phyloP scores from a whole-genome alignment of 2,113 vertebrate species.

The Vanacampus margaritifer region DNA sequence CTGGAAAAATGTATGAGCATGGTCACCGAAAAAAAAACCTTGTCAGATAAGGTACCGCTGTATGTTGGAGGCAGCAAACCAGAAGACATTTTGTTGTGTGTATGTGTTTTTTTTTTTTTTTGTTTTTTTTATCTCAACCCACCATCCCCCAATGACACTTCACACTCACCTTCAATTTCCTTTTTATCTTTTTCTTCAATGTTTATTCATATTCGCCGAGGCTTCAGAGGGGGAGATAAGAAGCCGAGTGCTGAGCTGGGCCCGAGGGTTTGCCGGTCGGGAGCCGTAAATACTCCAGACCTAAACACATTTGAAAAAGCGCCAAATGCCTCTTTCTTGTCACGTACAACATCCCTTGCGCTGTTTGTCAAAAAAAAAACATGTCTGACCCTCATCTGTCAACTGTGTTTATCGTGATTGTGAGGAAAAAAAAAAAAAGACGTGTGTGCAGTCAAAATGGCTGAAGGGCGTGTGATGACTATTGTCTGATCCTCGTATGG shows the following conservation, averaged over 20 bases:
- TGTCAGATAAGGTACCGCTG: too few species aligned
- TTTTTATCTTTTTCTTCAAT: constrained; percentile 32
- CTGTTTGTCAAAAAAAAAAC: constrained; percentile 32
- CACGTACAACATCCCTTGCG: neutral
- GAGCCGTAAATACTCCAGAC: neutral
- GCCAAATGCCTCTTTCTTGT: neutral
- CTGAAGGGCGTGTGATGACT: constrained; percentile 14
- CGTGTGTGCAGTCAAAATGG: constrained; percentile 18
- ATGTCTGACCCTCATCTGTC: constrained; percentile 60
- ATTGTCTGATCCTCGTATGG: neutral
- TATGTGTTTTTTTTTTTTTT: constrained; percentile 17
- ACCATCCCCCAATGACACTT: constrained; percentile 29
- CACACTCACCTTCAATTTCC: constrained; percentile 38
- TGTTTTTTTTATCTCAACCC: constrained; percentile 26
- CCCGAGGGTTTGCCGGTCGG: constrained; percentile 31
- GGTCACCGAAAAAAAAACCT: neutral
- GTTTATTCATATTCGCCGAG: constrained; percentile 60
- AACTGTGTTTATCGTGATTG: constrained; percentile 41
- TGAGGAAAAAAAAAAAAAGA: neutral
- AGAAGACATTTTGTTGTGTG: constrained; percentile 23
- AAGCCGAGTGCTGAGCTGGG: constrained; percentile 59
- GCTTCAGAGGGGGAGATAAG: constrained; percentile 58
- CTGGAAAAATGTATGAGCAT: neutral
- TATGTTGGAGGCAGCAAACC: neutral
- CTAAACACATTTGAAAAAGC: constrained; percentile 2